Conservation (phyloP, 2,113 vertebrate species). For the Thermophis baileyi region DNA sequence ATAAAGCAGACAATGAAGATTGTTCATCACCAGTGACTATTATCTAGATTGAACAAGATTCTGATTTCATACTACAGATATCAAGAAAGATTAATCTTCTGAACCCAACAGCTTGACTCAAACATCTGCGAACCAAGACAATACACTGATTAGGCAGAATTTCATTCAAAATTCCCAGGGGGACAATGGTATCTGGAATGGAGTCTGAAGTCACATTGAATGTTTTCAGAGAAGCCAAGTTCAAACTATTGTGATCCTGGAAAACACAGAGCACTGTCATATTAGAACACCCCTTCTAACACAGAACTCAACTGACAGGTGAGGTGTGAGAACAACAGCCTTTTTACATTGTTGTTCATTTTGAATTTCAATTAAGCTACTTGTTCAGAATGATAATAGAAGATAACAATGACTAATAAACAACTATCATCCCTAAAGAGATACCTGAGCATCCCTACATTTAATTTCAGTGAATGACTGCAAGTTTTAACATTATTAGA, state of each 20-base stretch:
- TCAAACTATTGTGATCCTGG: background rate
- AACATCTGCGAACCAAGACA: background rate
- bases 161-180: background rate
- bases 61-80: background rate
- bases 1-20: conserved; percentile 6
- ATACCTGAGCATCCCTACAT: background rate
- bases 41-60: background rate
- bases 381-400: background rate
- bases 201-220: background rate
- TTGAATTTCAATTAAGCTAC: background rate
- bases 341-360: background rate
- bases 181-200: background rate
- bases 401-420: background rate
- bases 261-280: background rate
- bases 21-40: background rate
- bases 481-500: background rate
- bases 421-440: background rate
- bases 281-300: background rate
- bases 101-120: background rate
- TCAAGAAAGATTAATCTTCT: background rate
- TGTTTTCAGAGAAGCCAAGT: background rate
- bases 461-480: background rate
- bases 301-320: background rate
- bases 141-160: background rate
- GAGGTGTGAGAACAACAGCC: background rate